Conservation (phyloP, 2,888 invertebrate species). For the Dolichopus griseipennis region DNA sequence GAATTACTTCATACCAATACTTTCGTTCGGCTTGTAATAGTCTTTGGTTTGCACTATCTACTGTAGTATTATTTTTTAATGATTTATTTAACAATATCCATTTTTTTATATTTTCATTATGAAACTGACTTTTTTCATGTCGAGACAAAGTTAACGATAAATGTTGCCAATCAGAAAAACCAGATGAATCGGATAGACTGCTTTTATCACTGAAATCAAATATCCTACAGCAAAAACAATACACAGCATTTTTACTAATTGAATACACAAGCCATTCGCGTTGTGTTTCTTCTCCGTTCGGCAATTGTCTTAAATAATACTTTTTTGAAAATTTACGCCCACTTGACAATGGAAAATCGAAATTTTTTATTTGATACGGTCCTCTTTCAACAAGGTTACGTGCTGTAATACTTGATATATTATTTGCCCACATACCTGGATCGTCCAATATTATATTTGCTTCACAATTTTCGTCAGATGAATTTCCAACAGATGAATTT, state of each 20-base stretch:
- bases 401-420: background rate
- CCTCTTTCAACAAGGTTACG: background rate
- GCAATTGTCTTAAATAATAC: constrained; percentile 19
- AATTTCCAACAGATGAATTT: too few species aligned
- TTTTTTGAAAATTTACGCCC: constrained; percentile 7
- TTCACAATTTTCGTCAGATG: background rate
- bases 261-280: constrained; percentile 24
- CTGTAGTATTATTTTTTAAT: constrained; percentile 8
- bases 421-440: constrained; percentile 8
- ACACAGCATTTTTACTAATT: constrained; percentile 22
- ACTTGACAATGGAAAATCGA: background rate
- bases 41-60: too few species aligned
- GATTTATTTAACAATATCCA: background rate
- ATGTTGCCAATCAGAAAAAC: background rate
- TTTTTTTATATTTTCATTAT: constrained; percentile 7
- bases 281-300: constrained; percentile 20
- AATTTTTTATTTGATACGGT: constrained; percentile 6
- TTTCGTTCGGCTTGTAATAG: too few species aligned
- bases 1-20: too few species aligned
- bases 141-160: background rate
- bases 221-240: constrained; percentile 25
- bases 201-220: constrained; percentile 21
- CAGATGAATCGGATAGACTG: constrained; percentile 18
- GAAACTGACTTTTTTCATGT: constrained; percentile 5
- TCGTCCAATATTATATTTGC: background rate